A percentile compares a stretch with the other conserved stretches of the same genome.
These are phyloP conservation scores for Ommatoiulus sabulosus DNA, from an alignment of 2,888 invertebrate species.

Conservation along the genomic window DNA sequence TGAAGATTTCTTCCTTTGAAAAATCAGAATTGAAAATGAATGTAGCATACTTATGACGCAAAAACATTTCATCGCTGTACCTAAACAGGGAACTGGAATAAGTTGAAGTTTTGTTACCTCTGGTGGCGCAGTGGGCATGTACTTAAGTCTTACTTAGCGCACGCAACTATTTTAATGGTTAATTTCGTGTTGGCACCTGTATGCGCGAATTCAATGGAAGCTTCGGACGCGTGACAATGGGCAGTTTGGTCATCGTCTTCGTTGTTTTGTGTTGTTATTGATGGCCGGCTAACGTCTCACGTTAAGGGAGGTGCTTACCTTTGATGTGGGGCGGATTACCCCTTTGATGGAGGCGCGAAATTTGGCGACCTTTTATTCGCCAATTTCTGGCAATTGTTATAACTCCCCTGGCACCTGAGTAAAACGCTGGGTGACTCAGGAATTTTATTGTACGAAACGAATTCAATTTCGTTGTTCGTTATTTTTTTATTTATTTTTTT, in stretches of 20 bases:
- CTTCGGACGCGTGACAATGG: neutral
- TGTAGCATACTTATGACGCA: too few species aligned
- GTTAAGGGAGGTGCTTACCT: neutral
- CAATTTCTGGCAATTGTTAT: conserved; percentile 14
- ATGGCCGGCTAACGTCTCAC: neutral
- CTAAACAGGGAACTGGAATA: too few species aligned
- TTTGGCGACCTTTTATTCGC: conserved; percentile 11
- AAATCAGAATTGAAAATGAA: too few species aligned
- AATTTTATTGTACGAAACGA: conserved; percentile 25
- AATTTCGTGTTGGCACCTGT: too few species aligned
- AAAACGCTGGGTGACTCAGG: neutral
- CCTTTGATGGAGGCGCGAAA: neutral
- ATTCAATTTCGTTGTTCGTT: neutral
- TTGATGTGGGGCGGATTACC: neutral
- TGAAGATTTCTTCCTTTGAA: too few species aligned
- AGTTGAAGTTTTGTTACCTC: too few species aligned
- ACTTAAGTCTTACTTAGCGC: too few species aligned
- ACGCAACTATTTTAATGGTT: too few species aligned
- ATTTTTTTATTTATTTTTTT: conserved; percentile 22
- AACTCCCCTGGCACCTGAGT: conserved; percentile 18
- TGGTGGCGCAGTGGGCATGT: too few species aligned
- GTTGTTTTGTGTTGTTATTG: neutral
- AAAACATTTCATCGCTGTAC: too few species aligned
- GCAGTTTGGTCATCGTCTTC: neutral
- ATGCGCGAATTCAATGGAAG: too few species aligned